A percentile compares a stretch with the other conserved stretches of the same genome.
Evolutionary conservation across 1,140 invertebrate genomes (phyloP).

Genomic region (Arion vulgaris): DNA sequence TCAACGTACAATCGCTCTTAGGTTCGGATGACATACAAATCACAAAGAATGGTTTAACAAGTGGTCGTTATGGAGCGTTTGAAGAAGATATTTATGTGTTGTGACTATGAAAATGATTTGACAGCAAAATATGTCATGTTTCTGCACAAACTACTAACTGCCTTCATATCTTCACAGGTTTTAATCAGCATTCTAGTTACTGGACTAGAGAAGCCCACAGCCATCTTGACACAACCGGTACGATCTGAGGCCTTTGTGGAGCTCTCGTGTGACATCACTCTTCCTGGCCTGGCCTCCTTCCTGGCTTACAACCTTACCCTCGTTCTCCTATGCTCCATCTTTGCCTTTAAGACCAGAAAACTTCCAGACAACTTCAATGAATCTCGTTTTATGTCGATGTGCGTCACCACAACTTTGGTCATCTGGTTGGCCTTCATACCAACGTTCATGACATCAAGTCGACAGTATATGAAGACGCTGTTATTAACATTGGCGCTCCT

Average conservation of each 20-base stretch:
- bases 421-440: slow-evolving; percentile 66
- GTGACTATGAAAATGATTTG: too few species aligned
- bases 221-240: background rate
- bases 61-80: too few species aligned
- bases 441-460: slow-evolving; percentile 56
- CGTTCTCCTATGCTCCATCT: slow-evolving; percentile 89
- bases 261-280: slow-evolving; percentile 49
- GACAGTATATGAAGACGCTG: slow-evolving; percentile 48
- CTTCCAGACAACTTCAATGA: slow-evolving; percentile 69
- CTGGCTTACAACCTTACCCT: slow-evolving; percentile 90
- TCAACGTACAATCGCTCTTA: too few species aligned
- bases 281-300: slow-evolving; percentile 49
- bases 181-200: background rate
- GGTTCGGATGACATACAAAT: too few species aligned
- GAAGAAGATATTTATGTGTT: too few species aligned
- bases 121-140: too few species aligned
- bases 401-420: slow-evolving; percentile 62
- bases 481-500: slow-evolving; percentile 27
- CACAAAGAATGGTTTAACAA: too few species aligned
- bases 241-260: slow-evolving; percentile 2
- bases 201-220: slow-evolving; percentile 7
- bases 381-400: slow-evolving; percentile 64
- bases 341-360: slow-evolving; percentile 81
- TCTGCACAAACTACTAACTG: background rate
- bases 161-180: background rate